Base-by-base conservation (phyloP, 2,113 vertebrate genomes). In the Myrmecophaga tridactyla region DNA sequence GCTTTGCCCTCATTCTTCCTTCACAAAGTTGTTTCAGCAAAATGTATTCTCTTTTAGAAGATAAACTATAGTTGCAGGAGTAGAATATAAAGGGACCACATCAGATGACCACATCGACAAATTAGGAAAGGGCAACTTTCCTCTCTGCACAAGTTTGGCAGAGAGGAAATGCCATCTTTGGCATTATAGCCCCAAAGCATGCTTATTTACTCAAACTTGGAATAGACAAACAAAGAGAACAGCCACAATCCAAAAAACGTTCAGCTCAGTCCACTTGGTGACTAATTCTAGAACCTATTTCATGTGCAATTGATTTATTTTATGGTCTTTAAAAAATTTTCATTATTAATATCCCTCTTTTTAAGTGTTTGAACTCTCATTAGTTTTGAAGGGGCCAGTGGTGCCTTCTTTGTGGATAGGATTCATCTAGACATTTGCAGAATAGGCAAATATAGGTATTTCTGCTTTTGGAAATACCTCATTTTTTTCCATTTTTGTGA, bases 11-110 rank as follows among this genome's bases (percentile, higher is more conserved):
- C 73, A 67, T 87, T 96, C 29, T n/a, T 90, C 56, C 14, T 96
- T 96, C 89, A 86, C 90, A 86, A 81, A 92, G 48, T 76, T 89
- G 21, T 97, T 56, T 96, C 82, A 56, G 63, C 94, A 89, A 72
- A 92, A 21, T 25, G 80, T 70, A 91, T 85, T 94, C 48, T 97
- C 89, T 86, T 72, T 94, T 75, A 91, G 73, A 56, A 48, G 51
- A 80, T 62, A 70, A 97, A 89, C 89, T 92, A 17, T 89, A 85
- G 88, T 53, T 81, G 89, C 90, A 82, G 65, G 95, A 73, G 31
- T 77, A 95, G 92, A 78, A 87, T 29, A 7, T 73, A 88, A 97
- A 82, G 89, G 86, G 91, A 90, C 85, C 63, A 13, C 94, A 88
- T 90, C 65, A 80, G 72, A 96, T 89, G 70, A 91, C 65, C 67